phyloP scores from a whole-genome alignment of 92 coral and sea anemone genomes.

The Epizoanthus stellaris region DNA sequence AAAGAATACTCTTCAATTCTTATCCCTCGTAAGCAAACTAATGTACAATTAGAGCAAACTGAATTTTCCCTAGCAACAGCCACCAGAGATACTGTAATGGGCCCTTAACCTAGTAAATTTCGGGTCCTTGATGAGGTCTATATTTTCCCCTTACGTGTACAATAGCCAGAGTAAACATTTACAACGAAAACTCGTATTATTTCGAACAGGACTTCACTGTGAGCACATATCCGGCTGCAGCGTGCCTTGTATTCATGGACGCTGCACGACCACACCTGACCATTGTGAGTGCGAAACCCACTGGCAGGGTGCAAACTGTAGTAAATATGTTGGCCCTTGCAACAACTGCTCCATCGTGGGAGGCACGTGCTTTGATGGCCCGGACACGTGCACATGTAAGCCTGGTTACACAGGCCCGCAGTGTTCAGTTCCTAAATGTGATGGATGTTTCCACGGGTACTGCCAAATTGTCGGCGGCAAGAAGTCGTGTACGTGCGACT shows the following conservation, averaged over 20 bases:
- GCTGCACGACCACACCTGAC: slow-evolving; percentile 68
- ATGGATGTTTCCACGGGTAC: slow-evolving; percentile 82
- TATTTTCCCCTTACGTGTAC: too few relatives aligned
- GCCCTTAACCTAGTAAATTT: too few relatives aligned
- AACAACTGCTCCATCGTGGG: slow-evolving; percentile 80
- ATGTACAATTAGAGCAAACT: too few relatives aligned
- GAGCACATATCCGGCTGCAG: slow-evolving; percentile 81
- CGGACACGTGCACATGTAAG: slow-evolving; percentile 85
- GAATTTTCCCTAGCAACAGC: too few relatives aligned
- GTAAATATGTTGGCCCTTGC: slow-evolving; percentile 70
- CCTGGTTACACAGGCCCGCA: slow-evolving; percentile 91
- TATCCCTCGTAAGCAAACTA: too few relatives aligned
- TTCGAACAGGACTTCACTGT: slow-evolving; percentile 68
- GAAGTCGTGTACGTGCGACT: slow-evolving; percentile 79
- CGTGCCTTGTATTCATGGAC: slow-evolving; percentile 83
- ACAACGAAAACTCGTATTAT: background rate
- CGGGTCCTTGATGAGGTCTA: too few relatives aligned
- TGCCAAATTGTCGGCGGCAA: slow-evolving; percentile 43
- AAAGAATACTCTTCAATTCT: too few relatives aligned
- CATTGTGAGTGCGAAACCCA: slow-evolving; percentile 76
- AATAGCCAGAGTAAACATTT: too few relatives aligned
- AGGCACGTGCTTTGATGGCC: slow-evolving; percentile 83
- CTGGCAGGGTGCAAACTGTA: slow-evolving; percentile 78
- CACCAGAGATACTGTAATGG: too few relatives aligned
- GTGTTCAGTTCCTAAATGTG: slow-evolving; percentile 77